Percentiles rank a stretch among this genome's conserved stretches.
Evolutionary conservation across 1,140 invertebrate species (phyloP).

Genomic region (Penaeus indicus): DNA sequence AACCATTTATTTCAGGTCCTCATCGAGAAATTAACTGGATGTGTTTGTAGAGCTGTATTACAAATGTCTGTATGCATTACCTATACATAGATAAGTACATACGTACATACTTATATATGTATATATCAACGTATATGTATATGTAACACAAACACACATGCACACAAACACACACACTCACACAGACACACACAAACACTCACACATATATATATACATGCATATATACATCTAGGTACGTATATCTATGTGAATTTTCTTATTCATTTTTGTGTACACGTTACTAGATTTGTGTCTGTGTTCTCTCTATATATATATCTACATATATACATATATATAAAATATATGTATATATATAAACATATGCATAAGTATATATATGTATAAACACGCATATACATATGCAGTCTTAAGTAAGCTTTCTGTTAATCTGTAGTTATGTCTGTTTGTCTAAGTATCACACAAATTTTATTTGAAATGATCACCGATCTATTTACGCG

Average conservation of each 20-base stretch:
- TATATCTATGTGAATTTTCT: background rate
- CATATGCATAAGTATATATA: slow-evolving; percentile 1
- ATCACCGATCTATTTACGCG: background rate
- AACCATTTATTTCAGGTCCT: too few species aligned
- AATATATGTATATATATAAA: slow-evolving; percentile 13
- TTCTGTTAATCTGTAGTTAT: background rate
- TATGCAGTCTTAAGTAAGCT: background rate
- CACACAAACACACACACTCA: background rate
- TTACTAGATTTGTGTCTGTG: too few species aligned
- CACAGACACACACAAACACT: background rate
- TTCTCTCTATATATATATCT: too few species aligned
- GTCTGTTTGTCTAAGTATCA: background rate
- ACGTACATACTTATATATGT: background rate
- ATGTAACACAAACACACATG: background rate
- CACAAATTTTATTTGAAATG: background rate
- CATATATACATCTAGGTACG: background rate
- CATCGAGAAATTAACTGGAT: too few species aligned
- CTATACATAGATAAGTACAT: background rate
- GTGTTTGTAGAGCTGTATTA: too few species aligned
- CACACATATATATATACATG: background rate
- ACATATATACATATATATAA: too few species aligned
- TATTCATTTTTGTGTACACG: too few species aligned
- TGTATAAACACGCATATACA: background rate
- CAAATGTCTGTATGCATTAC: background rate
- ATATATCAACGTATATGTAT: background rate